phyloP scores from a whole-genome alignment of 2,797 vertebrate species.

The Schizopygopsis pylzovi region DNA sequence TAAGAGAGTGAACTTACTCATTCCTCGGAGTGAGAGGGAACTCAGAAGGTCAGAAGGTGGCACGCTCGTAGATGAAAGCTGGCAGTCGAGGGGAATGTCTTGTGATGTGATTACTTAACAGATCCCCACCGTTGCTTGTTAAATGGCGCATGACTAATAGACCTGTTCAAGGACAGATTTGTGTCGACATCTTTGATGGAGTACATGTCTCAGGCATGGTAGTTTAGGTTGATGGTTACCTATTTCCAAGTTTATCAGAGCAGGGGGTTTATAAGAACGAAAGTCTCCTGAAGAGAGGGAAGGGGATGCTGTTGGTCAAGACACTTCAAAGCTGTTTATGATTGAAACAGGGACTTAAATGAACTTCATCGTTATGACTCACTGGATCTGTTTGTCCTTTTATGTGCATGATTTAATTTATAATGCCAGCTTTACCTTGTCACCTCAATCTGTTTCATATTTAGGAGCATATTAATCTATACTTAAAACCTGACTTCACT shows the following conservation, averaged over 20 bases:
- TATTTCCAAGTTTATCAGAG: constrained; percentile 8
- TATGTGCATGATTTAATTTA: constrained; percentile 33
- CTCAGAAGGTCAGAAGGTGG: too few species aligned
- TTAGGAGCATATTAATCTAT: constrained; percentile 34
- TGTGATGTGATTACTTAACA: constrained; percentile 52
- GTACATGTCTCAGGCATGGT: constrained; percentile 14
- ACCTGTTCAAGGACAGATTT: constrained; percentile 54
- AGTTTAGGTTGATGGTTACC: constrained; percentile 27
- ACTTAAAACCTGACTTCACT: constrained; percentile 33
- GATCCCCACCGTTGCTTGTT: constrained; percentile 45
- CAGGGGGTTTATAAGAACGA: neutral
- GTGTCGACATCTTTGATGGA: constrained; percentile 51
- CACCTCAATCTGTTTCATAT: constrained; percentile 27
- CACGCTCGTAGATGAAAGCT: too few species aligned
- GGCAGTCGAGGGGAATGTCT: constrained; percentile 38
- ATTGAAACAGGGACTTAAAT: neutral
- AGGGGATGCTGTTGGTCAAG: constrained; percentile 10
- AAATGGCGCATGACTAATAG: constrained; percentile 57
- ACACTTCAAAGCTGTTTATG: neutral
- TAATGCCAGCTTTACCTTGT: constrained; percentile 17
- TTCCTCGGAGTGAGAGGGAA: too few species aligned
- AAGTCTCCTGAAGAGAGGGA: neutral
- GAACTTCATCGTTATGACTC: neutral
- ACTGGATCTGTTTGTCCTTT: constrained; percentile 33
- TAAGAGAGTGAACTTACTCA: too few species aligned